Evolutionary conservation across 2,113 vertebrate species (phyloP), one percentile per base, ranked within the genome.

Genomic region (Caranx melampygus): DNA sequence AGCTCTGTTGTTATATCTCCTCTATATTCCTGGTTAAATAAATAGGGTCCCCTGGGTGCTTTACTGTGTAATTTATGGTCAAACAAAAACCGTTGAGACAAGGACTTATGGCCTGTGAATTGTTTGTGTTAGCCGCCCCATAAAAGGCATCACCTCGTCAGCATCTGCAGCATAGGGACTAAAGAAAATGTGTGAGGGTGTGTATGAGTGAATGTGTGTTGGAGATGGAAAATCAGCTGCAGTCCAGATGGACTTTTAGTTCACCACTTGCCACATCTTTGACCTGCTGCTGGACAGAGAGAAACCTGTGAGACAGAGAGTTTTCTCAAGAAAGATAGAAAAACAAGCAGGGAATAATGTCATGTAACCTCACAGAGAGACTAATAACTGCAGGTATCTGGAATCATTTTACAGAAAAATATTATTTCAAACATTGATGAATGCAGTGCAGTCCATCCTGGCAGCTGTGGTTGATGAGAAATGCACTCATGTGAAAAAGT

Each of bases 51-150:
- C 94, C 61, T 13, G 81, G 91, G 94, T 81, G 77, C 87, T 88
- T 87, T 92, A 78, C 65, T 72, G 26, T 79, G 66, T 95, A 94
- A 96, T 96, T 95, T 95, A 95, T 95, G 86, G 93, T 90, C 87
- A 88, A 90, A 92, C 90, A 87, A 91, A 92, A 94, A 94, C 91
- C 89, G 75, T 91, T 90, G 93, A 94, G 92, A 96, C 93, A 94
- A 94, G 89, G 92, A 95, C 93, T 95, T 95, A 96, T 26, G 82
- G 94, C 87, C 93, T 96, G 92, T 93, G 95, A 95, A 95, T 88
- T 95, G 92, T 94, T 96, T 95, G 94, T 93, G 94, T 95, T 95
- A 90, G 76, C 93, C 88, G 89, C 90, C 92, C 88, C 89, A 93
- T 94, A 93, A 96, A 95, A 93, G 89, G 88, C 83, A 92, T 93